Evolutionary conservation across 2,888 invertebrate species (phyloP).

Genomic region (Hemaris fuciformis): DNA sequence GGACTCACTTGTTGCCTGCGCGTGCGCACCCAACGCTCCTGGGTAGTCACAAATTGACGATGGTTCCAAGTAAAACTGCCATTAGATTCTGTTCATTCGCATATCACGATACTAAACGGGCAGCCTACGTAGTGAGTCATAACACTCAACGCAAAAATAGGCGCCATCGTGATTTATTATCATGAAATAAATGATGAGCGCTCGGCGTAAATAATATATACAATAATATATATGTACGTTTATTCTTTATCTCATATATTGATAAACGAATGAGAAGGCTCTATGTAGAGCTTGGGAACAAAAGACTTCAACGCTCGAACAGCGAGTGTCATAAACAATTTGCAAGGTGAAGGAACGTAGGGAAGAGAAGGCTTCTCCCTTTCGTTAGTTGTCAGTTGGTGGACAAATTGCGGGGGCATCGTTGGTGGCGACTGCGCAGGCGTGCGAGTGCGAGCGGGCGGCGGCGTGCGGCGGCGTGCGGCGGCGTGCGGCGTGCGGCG

Average conservation of each 20-base stretch:
- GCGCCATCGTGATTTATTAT: background rate
- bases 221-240: conserved; percentile 22
- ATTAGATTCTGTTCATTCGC: background rate
- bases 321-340: conserved; percentile 5
- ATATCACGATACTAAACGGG: background rate
- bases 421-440: background rate
- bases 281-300: conserved; percentile 22
- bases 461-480: conserved; percentile 16
- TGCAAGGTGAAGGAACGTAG: conserved; percentile 11
- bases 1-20: too few species aligned
- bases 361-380: conserved; percentile 11
- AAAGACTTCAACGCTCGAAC: conserved; percentile 52
- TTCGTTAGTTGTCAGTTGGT: conserved; percentile 24
- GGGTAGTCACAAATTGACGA: background rate
- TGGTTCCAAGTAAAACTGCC: background rate
- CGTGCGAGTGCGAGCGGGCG: conserved; percentile 16
- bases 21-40: background rate
- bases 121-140: background rate
- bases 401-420: conserved; percentile 19
- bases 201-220: background rate
- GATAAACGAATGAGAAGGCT: conserved; percentile 12
- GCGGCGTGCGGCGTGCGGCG: conserved; percentile 26
- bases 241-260: conserved; percentile 32
- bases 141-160: background rate
- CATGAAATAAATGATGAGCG: background rate